Base-by-base conservation (phyloP, 2,797 vertebrate species). In the Sylvia borin region DNA sequence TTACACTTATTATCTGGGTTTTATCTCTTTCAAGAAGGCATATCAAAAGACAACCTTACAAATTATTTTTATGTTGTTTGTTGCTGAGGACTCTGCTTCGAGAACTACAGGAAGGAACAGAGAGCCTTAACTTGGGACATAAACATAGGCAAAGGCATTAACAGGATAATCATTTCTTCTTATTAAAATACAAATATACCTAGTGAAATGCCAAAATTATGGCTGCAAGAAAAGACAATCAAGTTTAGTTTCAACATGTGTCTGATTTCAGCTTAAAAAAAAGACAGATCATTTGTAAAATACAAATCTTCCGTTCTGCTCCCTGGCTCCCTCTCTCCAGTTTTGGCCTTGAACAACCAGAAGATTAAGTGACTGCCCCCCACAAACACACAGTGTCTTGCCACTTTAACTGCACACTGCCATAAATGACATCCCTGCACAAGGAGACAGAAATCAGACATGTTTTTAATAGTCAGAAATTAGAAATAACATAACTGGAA, bases 371-470 rank as follows among this genome's bases (percentile, higher is more conserved):
- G 42, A n/a, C 4, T 58, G 43, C 40, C 43, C 36, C 42, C 47
- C 40, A 77, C 34, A 27, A 74, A 64, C 21, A 77, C 42, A 54
- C 3, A 3, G 7, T 4, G 4, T 26, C 60, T 81, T 62, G 73
- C 21, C 42, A 26, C 19, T 70, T 66, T 21, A 76, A 1, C 1
- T 71, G 68, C 0, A 4, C 11, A 2, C 13, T 58, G 20, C 29
- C 18, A 70, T 42, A 74, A 75, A 64, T 25, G 0, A 67, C 19
- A 88, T 16, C 17, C 16, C 7, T 0, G 0, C 14, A 20, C 9
- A 85, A 54, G 21, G 12, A 77, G 50, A 77, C 7, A 58, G 32
- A 86, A 80, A 61, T 55, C 11, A 31, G 20, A 34, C 7, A 64
- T 8, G 16, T 12, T 13, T 75, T 51, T 53, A 17, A 8, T 2